These are phyloP conservation scores for Drosophila cardini DNA, from an alignment of 1,140 invertebrate genomes.

Conservation along the genomic window DNA sequence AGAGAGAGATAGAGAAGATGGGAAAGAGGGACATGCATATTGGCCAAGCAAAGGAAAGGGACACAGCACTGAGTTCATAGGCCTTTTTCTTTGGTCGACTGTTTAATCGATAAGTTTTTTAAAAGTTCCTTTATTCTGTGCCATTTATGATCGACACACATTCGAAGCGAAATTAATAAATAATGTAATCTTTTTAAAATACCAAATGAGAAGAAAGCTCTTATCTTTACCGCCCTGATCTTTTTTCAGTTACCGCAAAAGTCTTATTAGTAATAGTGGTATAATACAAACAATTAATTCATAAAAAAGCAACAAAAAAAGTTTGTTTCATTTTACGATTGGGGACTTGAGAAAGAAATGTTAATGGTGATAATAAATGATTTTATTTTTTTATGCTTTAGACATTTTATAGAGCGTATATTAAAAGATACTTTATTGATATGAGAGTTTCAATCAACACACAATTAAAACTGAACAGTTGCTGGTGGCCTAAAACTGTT, in stretches of 20 bases:
- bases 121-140: slow-evolving; percentile 13
- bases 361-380: not conserved
- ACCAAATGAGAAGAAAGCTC: too few species aligned
- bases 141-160: slow-evolving; percentile 29
- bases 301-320: not conserved
- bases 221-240: too few species aligned
- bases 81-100: slow-evolving; percentile 26
- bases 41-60: not conserved
- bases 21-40: not conserved
- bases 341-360: not conserved
- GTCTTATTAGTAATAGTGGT: too few species aligned
- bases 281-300: not conserved
- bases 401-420: not conserved
- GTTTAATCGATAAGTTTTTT: slow-evolving; percentile 72
- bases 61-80: slow-evolving; percentile 2
- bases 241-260: too few species aligned
- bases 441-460: slow-evolving; percentile 1
- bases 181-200: too few species aligned
- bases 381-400: not conserved
- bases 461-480: not conserved
- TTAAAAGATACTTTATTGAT: not conserved
- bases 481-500: not conserved
- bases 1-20: too few species aligned
- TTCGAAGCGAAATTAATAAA: too few species aligned
- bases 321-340: not conserved